These are phyloP conservation scores for Megalops atlanticus DNA, from an alignment of 2,113 vertebrate species.

Conservation along the genomic window DNA sequence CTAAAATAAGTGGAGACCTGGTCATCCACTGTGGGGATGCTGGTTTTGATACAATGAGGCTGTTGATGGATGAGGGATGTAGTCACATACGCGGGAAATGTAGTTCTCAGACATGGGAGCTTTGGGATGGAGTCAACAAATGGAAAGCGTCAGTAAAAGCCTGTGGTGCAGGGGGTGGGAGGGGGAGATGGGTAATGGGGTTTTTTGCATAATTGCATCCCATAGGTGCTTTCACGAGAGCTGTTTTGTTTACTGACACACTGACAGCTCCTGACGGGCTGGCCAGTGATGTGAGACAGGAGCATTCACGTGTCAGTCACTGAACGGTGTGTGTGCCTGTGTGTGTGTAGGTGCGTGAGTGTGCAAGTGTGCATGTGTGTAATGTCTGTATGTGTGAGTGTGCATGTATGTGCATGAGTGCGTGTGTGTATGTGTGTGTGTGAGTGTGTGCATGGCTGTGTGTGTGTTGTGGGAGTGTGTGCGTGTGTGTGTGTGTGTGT, in stretches of 20 bases:
- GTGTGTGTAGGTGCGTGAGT: too few relatives aligned
- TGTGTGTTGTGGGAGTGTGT: too few relatives aligned
- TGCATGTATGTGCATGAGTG: too few relatives aligned
- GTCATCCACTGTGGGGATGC: too few relatives aligned
- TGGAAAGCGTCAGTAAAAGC: neutral
- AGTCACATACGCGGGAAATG: neutral
- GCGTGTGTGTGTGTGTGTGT: too few relatives aligned
- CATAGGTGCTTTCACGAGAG: neutral
- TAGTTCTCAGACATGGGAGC: neutral
- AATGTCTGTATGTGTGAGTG: too few relatives aligned
- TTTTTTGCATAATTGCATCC: constrained; percentile 11
- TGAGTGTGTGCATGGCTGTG: too few relatives aligned
- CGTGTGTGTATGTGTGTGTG: too few relatives aligned
- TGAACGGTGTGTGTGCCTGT: neutral
- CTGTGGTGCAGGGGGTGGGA: neutral
- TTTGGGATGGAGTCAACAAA: neutral
- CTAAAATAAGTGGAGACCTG: neutral
- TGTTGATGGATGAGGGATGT: neutral
- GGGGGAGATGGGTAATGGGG: neutral
- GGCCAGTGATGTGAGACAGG: constrained; percentile 7
- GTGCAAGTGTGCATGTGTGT: too few relatives aligned
- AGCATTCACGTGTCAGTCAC: neutral
- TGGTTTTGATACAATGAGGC: too few relatives aligned
- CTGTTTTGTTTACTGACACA: neutral
- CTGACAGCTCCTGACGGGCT: constrained; percentile 3